Conservation (phyloP, 2,888 invertebrate species). For the Corythucha ciliata region DNA sequence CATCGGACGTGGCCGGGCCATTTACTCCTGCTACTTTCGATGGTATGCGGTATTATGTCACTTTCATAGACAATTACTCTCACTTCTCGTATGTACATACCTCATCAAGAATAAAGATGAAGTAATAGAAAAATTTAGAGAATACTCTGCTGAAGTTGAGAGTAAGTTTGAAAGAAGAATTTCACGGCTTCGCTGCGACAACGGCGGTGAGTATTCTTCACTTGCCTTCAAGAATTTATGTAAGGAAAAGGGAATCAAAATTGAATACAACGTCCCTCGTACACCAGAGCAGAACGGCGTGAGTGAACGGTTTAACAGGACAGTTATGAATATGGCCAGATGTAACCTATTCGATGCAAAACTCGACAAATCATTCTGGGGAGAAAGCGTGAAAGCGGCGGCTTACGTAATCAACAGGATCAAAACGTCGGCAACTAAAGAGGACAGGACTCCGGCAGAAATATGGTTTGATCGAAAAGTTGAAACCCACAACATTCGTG, state of each 20-base stretch:
- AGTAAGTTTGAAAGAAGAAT: conserved; percentile 1
- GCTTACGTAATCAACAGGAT: background rate
- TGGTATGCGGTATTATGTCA: conserved; percentile 8
- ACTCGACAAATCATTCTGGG: background rate
- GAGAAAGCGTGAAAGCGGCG: background rate
- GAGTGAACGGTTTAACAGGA: conserved; percentile 7
- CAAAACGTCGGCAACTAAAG: background rate
- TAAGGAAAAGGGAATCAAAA: conserved; percentile 1
- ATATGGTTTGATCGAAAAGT: conserved; percentile 3
- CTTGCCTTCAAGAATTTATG: background rate
- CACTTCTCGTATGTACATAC: background rate
- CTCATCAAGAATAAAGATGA: conserved; percentile 4
- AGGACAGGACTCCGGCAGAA: background rate
- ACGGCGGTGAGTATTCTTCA: conserved; percentile 8
- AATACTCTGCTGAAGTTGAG: background rate
- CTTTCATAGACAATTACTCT: conserved; percentile 6
- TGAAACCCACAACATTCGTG: background rate
- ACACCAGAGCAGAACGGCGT: conserved; percentile 14
- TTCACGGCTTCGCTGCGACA: background rate
- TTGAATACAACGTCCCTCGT: background rate
- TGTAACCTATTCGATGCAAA: background rate
- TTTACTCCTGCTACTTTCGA: background rate
- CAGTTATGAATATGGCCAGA: background rate
- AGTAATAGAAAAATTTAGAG: background rate
- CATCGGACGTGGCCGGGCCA: background rate